Percentiles rank a stretch among this genome's conserved stretches.
These are phyloP conservation scores for Torymus auratus DNA, from an alignment of 2,888 invertebrate species.

Conservation along the genomic window DNA sequence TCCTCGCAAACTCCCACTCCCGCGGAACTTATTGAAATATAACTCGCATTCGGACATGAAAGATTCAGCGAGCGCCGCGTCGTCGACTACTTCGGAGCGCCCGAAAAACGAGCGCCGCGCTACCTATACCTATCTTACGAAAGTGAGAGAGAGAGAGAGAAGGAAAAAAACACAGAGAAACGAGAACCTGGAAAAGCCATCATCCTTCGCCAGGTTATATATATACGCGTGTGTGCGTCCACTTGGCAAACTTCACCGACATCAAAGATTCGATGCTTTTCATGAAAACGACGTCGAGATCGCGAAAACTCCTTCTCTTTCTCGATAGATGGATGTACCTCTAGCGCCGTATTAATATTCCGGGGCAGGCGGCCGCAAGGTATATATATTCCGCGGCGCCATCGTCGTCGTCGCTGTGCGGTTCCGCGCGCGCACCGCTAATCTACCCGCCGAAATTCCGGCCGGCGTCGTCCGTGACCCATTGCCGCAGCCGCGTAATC, in stretches of 20 bases:
- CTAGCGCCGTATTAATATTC: slow-evolving; percentile 46
- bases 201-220: not conserved
- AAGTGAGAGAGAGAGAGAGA: not conserved
- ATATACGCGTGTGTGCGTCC: not conserved
- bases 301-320: no score
- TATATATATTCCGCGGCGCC: slow-evolving; percentile 19
- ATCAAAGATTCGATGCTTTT: slow-evolving; percentile 52
- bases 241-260: slow-evolving; percentile 27
- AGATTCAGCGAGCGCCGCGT: slow-evolving; percentile 32
- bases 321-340: no score
- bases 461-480: slow-evolving; percentile 29
- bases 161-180: not conserved
- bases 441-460: slow-evolving; percentile 35
- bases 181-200: not conserved
- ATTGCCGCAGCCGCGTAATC: slow-evolving; percentile 38
- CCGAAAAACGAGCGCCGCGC: not conserved
- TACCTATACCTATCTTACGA: not conserved
- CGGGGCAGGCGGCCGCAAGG: slow-evolving; percentile 29
- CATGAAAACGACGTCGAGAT: slow-evolving; percentile 25
- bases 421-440: slow-evolving; percentile 41
- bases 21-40: slow-evolving; percentile 48
- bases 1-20: no score
- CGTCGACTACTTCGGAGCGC: not conserved
- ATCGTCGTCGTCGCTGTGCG: slow-evolving; percentile 13
- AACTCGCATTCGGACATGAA: slow-evolving; percentile 31